These are phyloP conservation scores for Machaerirhynchus nigripectus DNA, from an alignment of 2,113 vertebrate species.

Conservation along the genomic window DNA sequence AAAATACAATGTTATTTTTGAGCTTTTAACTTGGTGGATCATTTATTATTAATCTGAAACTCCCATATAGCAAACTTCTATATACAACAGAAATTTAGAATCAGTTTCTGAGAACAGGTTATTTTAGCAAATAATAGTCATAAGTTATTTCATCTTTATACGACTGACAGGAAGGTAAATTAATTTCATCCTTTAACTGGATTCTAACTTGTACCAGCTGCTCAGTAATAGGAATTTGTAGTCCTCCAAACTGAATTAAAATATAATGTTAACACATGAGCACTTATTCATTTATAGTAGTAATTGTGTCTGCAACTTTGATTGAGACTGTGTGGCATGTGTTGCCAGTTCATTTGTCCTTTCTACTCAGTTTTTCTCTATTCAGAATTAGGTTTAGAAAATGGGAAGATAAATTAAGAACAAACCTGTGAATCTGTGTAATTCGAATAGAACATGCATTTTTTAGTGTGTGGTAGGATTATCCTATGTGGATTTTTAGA, in stretches of 20 bases:
- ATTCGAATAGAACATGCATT: rapidly evolving
- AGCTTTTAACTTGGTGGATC: neutral
- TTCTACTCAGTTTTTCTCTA: neutral
- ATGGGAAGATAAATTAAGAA: neutral
- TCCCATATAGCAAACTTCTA: neutral
- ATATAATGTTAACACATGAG: neutral
- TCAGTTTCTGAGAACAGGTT: neutral
- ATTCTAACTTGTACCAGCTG: neutral
- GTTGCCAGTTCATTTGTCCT: neutral
- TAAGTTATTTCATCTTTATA: neutral
- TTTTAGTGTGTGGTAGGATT: neutral
- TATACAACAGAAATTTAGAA: neutral
- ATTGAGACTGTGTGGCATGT: neutral
- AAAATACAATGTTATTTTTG: neutral
- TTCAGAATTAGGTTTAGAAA: neutral
- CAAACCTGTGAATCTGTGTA: neutral
- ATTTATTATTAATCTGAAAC: neutral
- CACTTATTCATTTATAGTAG: neutral
- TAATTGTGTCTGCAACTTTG: neutral
- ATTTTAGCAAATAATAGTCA: neutral
- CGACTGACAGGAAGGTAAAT: neutral
- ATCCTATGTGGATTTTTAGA: neutral
- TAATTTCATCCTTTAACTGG: neutral
- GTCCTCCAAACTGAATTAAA: neutral
- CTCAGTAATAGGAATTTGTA: neutral